Evolutionary conservation across 1,140 invertebrate genomes (phyloP).

Genomic region (Gyrodactylus bullatarudis): DNA sequence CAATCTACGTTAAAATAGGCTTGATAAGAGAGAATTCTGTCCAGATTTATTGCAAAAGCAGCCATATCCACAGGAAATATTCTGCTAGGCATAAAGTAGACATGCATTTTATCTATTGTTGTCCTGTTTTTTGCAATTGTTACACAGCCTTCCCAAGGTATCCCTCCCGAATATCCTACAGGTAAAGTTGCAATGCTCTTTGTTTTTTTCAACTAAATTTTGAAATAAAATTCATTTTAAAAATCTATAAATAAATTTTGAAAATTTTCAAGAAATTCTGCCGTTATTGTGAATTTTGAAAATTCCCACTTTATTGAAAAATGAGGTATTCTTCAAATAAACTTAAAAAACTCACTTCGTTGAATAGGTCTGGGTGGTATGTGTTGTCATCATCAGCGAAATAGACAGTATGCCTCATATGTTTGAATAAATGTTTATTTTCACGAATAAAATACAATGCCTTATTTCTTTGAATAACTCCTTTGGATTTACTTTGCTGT

Average conservation of each 20-base stretch:
- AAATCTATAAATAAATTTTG: background rate
- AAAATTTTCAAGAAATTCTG: no score
- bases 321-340: no score
- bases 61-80: conserved; percentile 92
- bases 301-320: no score
- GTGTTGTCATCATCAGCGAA: background rate
- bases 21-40: conserved; percentile 34
- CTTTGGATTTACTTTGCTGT: background rate
- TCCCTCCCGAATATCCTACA: conserved; percentile 41
- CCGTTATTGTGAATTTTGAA: no score
- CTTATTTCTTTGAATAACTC: background rate
- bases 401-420: background rate
- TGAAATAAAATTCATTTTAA: conserved; percentile 12
- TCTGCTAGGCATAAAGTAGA: conserved; percentile 28
- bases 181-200: conserved; percentile 75
- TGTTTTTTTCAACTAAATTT: conserved; percentile 44
- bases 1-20: background rate
- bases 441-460: background rate
- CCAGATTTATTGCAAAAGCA: conserved; percentile 64
- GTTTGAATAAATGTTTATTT: background rate
- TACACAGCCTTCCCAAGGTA: conserved; percentile 18
- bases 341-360: background rate
- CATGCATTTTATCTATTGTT: conserved; percentile 11
- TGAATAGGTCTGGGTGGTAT: background rate
- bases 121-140: conserved; percentile 11